Evolutionary conservation across 1,140 invertebrate genomes (phyloP).

Genomic region (Hormaphis cornu): DNA sequence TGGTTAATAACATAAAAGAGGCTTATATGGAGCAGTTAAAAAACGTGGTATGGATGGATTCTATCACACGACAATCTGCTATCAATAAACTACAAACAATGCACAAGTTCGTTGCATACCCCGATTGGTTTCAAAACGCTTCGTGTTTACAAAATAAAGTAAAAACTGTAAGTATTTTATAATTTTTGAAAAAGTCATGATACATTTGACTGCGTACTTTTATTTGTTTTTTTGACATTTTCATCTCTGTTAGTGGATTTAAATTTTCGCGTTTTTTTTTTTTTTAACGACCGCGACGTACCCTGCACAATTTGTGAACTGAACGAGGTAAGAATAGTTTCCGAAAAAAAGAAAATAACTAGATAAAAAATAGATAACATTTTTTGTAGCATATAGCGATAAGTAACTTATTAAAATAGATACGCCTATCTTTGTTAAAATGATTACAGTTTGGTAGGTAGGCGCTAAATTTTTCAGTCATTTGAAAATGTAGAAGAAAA

Average conservation of each 20-base stretch:
- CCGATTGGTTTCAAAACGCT: constrained; percentile 51
- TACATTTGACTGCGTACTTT: neutral
- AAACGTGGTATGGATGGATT: constrained; percentile 54
- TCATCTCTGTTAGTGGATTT: too few species aligned
- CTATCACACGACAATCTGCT: constrained; percentile 48
- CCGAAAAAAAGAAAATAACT: too few species aligned
- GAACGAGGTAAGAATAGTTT: too few species aligned
- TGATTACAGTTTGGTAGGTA: too few species aligned
- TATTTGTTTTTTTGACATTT: neutral
- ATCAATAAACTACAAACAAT: constrained; percentile 52
- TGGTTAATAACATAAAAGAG: constrained; percentile 50
- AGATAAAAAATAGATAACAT: too few species aligned
- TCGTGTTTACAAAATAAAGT: constrained; percentile 41
- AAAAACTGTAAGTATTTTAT: neutral
- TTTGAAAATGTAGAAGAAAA: too few species aligned
- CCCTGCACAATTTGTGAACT: too few species aligned
- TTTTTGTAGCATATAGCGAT: too few species aligned
- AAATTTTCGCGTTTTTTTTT: neutral
- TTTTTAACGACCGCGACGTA: too few species aligned
- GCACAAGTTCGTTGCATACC: constrained; percentile 56
- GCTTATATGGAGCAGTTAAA: constrained; percentile 49
- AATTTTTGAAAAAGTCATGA: neutral
- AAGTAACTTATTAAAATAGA: too few species aligned
- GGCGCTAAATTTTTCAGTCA: too few species aligned
- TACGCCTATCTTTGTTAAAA: too few species aligned